phyloP scores from a whole-genome alignment of 2,113 vertebrate species.

The Callithrix jacchus region DNA sequence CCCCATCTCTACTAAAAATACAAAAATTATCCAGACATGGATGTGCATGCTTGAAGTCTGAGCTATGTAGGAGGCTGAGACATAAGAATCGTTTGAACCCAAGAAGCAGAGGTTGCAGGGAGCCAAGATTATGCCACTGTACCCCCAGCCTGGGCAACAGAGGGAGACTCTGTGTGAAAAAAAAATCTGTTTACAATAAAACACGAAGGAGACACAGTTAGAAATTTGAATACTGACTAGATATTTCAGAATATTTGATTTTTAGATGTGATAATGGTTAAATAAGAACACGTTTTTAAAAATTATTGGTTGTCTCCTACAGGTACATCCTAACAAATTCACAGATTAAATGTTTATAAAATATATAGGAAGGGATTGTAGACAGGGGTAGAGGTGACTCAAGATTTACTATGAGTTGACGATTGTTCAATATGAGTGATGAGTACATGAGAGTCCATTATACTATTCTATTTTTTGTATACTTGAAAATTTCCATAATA shows the following conservation, averaged over 20 bases:
- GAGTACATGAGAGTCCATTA: neutral
- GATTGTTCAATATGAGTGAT: neutral
- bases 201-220: neutral
- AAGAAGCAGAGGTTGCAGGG: no score
- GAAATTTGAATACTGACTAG: neutral
- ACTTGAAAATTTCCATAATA: neutral
- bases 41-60: no score
- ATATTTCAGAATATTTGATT: neutral
- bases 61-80: no score
- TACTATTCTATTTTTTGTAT: neutral
- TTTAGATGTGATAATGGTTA: neutral
- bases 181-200: neutral
- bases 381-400: neutral
- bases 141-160: no score
- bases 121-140: no score
- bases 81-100: no score
- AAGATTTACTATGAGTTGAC: neutral
- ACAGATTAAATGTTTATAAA: neutral
- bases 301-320: neutral
- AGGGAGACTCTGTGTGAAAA: no score
- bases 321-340: neutral
- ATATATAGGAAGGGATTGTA: neutral
- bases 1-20: no score
- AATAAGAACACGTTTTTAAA: neutral
- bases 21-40: no score